Conservation (phyloP, 2,797 vertebrate genomes). For the Thalassophryne amazonica region DNA sequence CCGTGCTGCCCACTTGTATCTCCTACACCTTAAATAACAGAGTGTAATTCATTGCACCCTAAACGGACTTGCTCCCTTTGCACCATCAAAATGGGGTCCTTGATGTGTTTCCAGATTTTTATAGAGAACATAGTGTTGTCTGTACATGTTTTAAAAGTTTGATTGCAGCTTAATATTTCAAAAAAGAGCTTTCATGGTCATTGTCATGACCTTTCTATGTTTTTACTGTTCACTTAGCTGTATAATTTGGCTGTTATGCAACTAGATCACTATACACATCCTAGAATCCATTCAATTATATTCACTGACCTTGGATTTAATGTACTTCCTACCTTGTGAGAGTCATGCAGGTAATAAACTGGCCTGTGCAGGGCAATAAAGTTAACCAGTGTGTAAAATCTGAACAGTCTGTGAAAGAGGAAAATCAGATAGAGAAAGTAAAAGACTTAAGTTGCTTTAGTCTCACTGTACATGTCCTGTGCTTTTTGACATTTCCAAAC, state of each 20-base stretch:
- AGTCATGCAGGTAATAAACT: constrained; percentile 10
- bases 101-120: not conserved
- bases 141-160: not conserved
- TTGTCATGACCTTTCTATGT: constrained; percentile 3
- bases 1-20: no score
- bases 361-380: constrained; percentile 22
- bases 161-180: not conserved
- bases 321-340: constrained; percentile 1
- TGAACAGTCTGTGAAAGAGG: constrained; percentile 15
- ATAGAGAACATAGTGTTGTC: not conserved
- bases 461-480: constrained; percentile 3
- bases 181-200: not conserved
- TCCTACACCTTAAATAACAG: no score
- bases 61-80: no score
- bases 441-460: constrained; percentile 4
- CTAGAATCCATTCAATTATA: constrained; percentile 4
- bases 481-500: constrained; percentile 13
- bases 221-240: not conserved
- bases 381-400: constrained; percentile 36
- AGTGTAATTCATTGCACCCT: no score
- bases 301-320: constrained; percentile 11
- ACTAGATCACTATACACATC: constrained; percentile 3
- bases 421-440: no score
- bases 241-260: constrained; percentile 9
- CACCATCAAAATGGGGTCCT: no score